Evolutionary conservation across 2,888 invertebrate genomes (phyloP).

Genomic region (Alentia gelatinosa): DNA sequence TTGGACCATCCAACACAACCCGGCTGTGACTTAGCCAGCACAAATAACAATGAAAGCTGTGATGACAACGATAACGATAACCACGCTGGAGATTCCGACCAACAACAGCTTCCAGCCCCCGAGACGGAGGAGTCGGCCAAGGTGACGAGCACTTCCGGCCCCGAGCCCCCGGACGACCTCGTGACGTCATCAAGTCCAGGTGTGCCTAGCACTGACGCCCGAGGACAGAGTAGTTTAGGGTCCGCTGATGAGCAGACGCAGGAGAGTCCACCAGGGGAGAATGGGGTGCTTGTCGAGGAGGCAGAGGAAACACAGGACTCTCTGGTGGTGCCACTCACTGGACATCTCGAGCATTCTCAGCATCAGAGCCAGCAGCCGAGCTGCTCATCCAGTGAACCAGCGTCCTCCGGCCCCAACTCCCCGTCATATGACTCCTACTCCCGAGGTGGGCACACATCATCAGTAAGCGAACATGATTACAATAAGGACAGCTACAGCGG

Average conservation of each 20-base stretch:
- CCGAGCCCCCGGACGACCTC: background rate
- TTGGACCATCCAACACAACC: background rate
- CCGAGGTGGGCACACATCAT: background rate
- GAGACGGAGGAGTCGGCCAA: background rate
- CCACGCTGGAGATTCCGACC: background rate
- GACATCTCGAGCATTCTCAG: constrained; percentile 6
- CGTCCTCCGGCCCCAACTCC: background rate
- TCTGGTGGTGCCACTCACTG: background rate
- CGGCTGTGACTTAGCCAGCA: too few species aligned
- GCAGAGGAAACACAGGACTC: background rate
- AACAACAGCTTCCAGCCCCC: background rate
- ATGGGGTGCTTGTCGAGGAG: background rate
- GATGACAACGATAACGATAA: background rate
- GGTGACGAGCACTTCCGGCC: constrained; percentile 11
- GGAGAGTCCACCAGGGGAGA: background rate
- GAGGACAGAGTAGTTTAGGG: background rate
- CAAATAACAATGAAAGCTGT: background rate
- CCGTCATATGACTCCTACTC: background rate
- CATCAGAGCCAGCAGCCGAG: background rate
- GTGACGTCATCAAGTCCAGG: constrained; percentile 10
- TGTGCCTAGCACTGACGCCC: background rate
- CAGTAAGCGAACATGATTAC: background rate
- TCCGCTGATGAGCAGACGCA: background rate
- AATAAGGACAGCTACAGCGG: background rate
- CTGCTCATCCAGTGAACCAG: constrained; percentile 4